These are phyloP conservation scores for Myotis planiceps DNA, from an alignment of 2,797 vertebrate species.

Conservation along the genomic window DNA sequence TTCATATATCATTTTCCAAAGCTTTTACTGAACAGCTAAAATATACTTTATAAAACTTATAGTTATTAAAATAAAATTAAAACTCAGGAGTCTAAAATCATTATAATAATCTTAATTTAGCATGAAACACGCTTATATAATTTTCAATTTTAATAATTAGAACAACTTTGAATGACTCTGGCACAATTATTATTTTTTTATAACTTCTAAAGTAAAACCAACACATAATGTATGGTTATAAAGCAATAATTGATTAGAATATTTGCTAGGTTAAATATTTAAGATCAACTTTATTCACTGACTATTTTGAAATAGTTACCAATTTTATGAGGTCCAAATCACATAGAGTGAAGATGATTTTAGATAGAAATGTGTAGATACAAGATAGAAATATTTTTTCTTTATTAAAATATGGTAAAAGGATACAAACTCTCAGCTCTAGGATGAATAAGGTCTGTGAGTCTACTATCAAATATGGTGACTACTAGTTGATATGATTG, in stretches of 20 bases:
- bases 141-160: background rate
- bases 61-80: conserved; percentile 56
- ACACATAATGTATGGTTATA: background rate
- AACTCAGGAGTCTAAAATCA: background rate
- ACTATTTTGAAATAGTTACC: background rate
- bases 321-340: background rate
- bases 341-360: background rate
- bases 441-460: background rate
- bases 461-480: background rate
- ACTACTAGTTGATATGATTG: background rate
- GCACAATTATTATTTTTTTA: background rate
- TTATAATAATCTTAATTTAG: conserved; percentile 3
- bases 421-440: background rate
- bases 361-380: conserved; percentile 58
- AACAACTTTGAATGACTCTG: background rate
- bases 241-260: background rate
- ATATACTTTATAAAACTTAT: background rate
- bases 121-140: background rate
- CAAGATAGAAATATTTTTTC: background rate
- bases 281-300: background rate
- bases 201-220: conserved; percentile 28
- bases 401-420: background rate
- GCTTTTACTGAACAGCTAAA: conserved; percentile 10
- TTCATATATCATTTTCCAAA: background rate
- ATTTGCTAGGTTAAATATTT: background rate